Evolutionary conservation across 2,797 vertebrate species (phyloP).

Genomic region (Cephalopachus bancanus): DNA sequence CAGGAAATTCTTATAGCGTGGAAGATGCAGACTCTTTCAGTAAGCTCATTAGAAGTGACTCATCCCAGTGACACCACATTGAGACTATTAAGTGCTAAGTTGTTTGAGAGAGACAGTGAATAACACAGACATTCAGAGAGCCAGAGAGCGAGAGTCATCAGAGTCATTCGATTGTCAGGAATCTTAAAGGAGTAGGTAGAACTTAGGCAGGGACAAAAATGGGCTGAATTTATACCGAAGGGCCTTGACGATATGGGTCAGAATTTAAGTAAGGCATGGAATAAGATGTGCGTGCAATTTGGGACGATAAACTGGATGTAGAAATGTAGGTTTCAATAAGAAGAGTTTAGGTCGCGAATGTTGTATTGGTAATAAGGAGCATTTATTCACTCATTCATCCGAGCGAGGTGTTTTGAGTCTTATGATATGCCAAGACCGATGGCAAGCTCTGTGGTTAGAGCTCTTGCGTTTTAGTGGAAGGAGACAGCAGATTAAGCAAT

Average conservation of each 20-base stretch:
- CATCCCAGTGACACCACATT: neutral
- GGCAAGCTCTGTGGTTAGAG: neutral
- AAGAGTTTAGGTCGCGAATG: neutral
- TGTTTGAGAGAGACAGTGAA: neutral
- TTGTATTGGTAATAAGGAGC: neutral
- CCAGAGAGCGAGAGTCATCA: neutral
- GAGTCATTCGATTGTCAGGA: neutral
- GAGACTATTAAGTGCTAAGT: neutral
- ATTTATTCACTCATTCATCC: neutral
- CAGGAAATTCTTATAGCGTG: neutral
- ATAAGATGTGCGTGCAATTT: neutral
- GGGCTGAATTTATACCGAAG: neutral
- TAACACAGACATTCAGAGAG: neutral
- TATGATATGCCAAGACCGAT: neutral
- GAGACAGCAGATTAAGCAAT: neutral
- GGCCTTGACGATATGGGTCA: neutral
- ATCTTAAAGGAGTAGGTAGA: neutral
- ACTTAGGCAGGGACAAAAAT: neutral
- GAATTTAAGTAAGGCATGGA: constrained; percentile 2
- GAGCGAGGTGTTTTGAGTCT: neutral
- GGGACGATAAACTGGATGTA: neutral
- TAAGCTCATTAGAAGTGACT: neutral
- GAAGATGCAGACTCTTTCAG: neutral
- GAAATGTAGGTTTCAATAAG: neutral
- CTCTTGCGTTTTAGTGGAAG: neutral